phyloP scores from a whole-genome alignment of 1,140 invertebrate species.

The Heliconius hewitsoni region DNA sequence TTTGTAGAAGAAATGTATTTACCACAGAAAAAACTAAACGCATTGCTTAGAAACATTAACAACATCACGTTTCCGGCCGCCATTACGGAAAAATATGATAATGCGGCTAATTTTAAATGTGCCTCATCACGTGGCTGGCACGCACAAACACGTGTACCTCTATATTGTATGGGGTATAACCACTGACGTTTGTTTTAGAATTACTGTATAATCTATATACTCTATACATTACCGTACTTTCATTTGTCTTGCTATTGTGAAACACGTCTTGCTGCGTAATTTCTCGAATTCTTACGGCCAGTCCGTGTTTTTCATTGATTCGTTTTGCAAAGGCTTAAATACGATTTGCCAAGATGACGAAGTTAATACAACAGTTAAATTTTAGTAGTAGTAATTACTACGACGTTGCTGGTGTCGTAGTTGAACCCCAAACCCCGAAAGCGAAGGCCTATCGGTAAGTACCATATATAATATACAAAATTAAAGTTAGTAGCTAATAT shows the following conservation, averaged over 20 bases:
- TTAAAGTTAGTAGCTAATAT: slow-evolving; percentile 14
- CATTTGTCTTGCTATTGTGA: slow-evolving; percentile 51
- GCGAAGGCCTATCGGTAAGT: slow-evolving; percentile 66
- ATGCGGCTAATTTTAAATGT: slow-evolving; percentile 52
- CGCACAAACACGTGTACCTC: slow-evolving; percentile 41
- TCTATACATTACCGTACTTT: slow-evolving; percentile 17
- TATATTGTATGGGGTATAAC: slow-evolving; percentile 29
- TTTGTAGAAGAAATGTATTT: not conserved
- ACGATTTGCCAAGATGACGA: slow-evolving; percentile 76
- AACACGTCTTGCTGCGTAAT: slow-evolving; percentile 60
- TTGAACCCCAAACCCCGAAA: slow-evolving; percentile 58
- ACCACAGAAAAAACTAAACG: slow-evolving; percentile 46
- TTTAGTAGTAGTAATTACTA: slow-evolving; percentile 79
- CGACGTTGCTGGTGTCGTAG: slow-evolving; percentile 52
- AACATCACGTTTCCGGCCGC: slow-evolving; percentile 65
- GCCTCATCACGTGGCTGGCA: slow-evolving; percentile 26
- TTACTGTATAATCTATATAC: slow-evolving; percentile 39
- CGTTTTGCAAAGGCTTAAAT: slow-evolving; percentile 72
- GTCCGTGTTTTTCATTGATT: slow-evolving; percentile 67
- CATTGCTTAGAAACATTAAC: slow-evolving; percentile 5
- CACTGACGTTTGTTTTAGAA: slow-evolving; percentile 44
- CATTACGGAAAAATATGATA: slow-evolving; percentile 63
- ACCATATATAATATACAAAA: slow-evolving; percentile 22
- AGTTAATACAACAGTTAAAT: slow-evolving; percentile 78
- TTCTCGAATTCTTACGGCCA: slow-evolving; percentile 53